Base-by-base conservation (phyloP, 2,113 vertebrate species). In the Acanthochromis polyacanthus region DNA sequence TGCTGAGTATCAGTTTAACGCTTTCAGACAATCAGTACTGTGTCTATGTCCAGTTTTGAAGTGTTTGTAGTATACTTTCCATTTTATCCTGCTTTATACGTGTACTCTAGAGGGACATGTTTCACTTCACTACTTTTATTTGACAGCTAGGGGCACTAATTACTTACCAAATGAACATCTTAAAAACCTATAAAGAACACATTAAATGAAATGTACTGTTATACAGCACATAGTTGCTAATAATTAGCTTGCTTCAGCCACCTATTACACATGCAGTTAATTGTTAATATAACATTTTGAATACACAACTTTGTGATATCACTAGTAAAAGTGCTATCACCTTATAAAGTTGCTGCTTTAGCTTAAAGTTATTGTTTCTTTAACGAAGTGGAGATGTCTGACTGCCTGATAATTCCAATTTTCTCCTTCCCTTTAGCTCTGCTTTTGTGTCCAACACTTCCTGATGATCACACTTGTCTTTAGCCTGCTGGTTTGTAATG, bases 31-130 rank as follows among this genome's bases (percentile, higher is more conserved):
- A 53, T 67, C 30, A 2, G 53, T 36, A 64, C 1, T 12, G 23
- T 57, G 15, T 11, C 19, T 46, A 17, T 50, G 14, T 45, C 15
- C 36, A 10, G 50, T 10, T 14, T 1, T 60, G 71, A 16, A 23
- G 17, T 57, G 25, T 8, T 60, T 56, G 38, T 23, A 43, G 17
- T 56, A 23, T 32, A 51, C n/a, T 64, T 78, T 64, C 30, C 38
- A 36, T 46, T 56, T 61, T 17, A n/a, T 45, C 15, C 52, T 45
- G 23, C 8, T 59, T 60, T 52, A 30, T 23, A 55, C 14, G 46
- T 69, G 11, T 52, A 64, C 1, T 60, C 23, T 17, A 36, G 5
- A 52, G 25, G 16, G 3, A 6, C 1, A 46, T 30, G 59, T 56
- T 64, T 45, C 11, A 61, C 38, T 28, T 11, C 6, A 38, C 22